Evolutionary conservation across 2,888 invertebrate genomes (phyloP), one percentile per base, ranked within the genome.

Genomic region (Cataglyphis rosenhaueri): DNA sequence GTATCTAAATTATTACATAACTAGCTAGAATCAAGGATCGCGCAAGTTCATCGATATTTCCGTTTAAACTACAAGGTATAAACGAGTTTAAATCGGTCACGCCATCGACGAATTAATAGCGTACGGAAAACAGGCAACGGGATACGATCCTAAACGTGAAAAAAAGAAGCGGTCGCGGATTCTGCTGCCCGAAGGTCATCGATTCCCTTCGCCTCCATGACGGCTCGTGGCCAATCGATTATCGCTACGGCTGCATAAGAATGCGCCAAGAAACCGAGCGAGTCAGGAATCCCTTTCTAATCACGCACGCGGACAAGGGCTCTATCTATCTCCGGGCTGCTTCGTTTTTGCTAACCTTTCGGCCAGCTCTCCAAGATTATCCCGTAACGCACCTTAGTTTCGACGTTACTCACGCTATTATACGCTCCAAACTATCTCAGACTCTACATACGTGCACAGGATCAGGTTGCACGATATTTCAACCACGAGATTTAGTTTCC

Each of bases 171-270:
- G 52, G 32, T 62, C 74, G 62, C 81, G 41, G 64, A 74, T 75
- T 73, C 65, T 65, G 70, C 44, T 57, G 70, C 70, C 78, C 68
- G 35, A 82, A 81, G 86, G 82, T 85, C 86, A 89, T 89, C 87
- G 88, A 88, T 88, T 90, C 84, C 88, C 88, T 86, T 87, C 89
- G 86, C 85, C 84, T 83, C 84, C 78, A 85, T 86, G 89, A 86
- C 88, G 86, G 84, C 84, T 88, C 87, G 87, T 84, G 82, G 87
- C 87, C 74, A 89, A 89, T 90, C 90, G 90, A 90, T 90, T 89
- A 87, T 82, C 79, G 78, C 29, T 52, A 55, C 81, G 70, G 66
- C 62, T 57, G 78, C 81, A 79, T 82, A 88, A 87, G 86, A 89
- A 88, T 88, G 87, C 86, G 83, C 76, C 84, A 82, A 65, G 76